A percentile compares a stretch with the other conserved stretches of the same genome.
phyloP scores from a whole-genome alignment of 2,797 vertebrate genomes.

The Diceros bicornis region DNA sequence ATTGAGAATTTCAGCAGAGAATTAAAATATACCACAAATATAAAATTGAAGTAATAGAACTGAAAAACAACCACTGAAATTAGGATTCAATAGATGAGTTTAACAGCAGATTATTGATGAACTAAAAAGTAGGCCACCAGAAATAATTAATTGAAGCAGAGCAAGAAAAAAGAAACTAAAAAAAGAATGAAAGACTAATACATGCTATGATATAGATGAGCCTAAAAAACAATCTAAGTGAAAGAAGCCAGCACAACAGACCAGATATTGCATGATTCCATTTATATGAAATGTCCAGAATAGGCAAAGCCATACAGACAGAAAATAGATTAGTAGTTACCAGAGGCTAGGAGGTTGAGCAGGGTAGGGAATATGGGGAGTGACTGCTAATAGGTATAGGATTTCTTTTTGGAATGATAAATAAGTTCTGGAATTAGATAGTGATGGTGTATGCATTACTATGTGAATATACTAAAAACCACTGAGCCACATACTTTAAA shows the following conservation, averaged over 20 bases:
- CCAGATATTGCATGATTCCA: background rate
- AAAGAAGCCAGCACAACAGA: conserved; percentile 12
- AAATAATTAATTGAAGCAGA: background rate
- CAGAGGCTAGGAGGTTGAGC: background rate
- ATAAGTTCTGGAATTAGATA: background rate
- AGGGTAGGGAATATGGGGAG: background rate
- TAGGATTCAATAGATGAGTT: conserved; percentile 34
- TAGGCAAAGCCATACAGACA: background rate
- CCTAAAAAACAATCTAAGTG: conserved; percentile 9
- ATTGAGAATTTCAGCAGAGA: background rate
- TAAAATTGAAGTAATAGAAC: conserved; percentile 20
- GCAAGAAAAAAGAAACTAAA: conserved; percentile 4
- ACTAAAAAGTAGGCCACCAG: background rate
- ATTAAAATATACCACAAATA: conserved; percentile 52
- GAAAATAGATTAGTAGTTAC: background rate
- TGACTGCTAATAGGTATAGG: background rate
- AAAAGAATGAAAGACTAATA: conserved; percentile 32
- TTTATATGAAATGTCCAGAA: conserved; percentile 40
- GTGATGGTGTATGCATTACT: background rate
- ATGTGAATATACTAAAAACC: background rate
- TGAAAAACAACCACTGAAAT: conserved; percentile 62
- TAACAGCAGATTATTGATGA: conserved; percentile 35
- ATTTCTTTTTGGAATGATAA: conserved; percentile 31
- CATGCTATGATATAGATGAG: background rate
- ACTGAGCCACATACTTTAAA: background rate